These are phyloP conservation scores for Redunca redunca DNA, from an alignment of 2,113 vertebrate species.

Conservation along the genomic window DNA sequence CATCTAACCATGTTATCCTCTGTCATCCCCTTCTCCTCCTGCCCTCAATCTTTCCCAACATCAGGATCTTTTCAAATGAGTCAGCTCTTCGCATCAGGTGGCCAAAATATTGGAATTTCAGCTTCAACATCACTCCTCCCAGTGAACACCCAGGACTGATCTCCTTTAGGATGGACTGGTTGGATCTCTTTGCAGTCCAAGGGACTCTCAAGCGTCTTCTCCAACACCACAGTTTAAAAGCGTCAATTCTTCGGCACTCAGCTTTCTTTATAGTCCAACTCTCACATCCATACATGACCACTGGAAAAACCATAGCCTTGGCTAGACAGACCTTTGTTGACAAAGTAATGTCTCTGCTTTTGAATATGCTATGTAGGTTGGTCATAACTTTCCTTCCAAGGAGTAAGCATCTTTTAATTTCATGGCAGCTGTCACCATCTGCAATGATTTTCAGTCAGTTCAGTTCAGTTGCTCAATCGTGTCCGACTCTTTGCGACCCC, in stretches of 20 bases:
- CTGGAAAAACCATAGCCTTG: background rate
- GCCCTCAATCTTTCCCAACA: background rate
- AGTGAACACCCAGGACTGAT: background rate
- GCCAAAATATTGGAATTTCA: background rate
- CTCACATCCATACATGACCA: background rate
- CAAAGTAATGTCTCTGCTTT: background rate
- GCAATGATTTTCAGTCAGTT: background rate
- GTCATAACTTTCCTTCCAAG: background rate
- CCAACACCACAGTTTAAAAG: background rate
- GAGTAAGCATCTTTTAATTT: background rate
- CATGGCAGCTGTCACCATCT: background rate
- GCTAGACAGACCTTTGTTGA: fast-evolving
- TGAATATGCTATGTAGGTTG: background rate
- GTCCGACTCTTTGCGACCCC: background rate
- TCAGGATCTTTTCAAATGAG: background rate
- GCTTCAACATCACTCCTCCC: background rate
- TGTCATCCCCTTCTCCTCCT: background rate
- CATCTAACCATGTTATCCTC: background rate
- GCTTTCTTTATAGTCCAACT: background rate
- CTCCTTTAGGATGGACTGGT: background rate
- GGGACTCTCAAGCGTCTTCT: background rate
- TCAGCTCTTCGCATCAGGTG: background rate
- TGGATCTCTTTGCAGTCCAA: background rate
- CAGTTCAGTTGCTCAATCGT: background rate
- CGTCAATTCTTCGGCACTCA: background rate